Conservation (phyloP, 2,113 vertebrate species). For the Pangasianodon hypophthalmus region DNA sequence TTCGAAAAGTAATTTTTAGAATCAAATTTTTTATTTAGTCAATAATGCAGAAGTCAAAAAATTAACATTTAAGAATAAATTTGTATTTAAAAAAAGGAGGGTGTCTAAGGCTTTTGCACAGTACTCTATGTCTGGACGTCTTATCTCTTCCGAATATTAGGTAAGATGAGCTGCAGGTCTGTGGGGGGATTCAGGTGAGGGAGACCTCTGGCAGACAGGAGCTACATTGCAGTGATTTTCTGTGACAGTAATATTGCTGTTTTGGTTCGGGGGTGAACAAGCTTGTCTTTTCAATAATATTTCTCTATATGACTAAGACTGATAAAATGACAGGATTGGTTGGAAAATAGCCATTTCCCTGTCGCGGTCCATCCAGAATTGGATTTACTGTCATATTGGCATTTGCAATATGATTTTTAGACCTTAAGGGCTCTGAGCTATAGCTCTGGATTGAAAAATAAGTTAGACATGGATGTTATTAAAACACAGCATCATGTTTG, state of each 20-base stretch:
- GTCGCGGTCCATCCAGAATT: neutral
- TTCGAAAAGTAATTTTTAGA: too few species aligned
- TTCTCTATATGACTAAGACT: neutral
- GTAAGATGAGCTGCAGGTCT: neutral
- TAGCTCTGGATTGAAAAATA: neutral
- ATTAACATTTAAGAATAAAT: too few species aligned
- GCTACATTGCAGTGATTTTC: neutral
- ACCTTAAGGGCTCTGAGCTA: neutral
- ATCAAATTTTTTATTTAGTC: too few species aligned
- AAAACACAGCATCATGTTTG: neutral
- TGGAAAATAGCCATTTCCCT: neutral
- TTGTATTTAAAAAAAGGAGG: too few species aligned
- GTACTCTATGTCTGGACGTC: neutral
- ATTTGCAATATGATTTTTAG: slow-evolving; percentile 9
- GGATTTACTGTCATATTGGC: neutral
- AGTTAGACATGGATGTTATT: neutral
- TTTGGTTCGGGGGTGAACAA: neutral
- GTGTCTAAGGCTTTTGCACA: too few species aligned
- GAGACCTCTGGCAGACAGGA: neutral
- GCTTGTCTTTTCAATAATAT: neutral
- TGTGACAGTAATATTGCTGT: neutral
- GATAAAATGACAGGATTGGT: slow-evolving; percentile 6
- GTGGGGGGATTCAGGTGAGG: neutral
- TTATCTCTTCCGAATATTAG: neutral
- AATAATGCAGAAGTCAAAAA: too few species aligned